These are phyloP conservation scores for Platyrinchus mystaceus DNA, from an alignment of 2,797 vertebrate genomes.

Conservation along the genomic window DNA sequence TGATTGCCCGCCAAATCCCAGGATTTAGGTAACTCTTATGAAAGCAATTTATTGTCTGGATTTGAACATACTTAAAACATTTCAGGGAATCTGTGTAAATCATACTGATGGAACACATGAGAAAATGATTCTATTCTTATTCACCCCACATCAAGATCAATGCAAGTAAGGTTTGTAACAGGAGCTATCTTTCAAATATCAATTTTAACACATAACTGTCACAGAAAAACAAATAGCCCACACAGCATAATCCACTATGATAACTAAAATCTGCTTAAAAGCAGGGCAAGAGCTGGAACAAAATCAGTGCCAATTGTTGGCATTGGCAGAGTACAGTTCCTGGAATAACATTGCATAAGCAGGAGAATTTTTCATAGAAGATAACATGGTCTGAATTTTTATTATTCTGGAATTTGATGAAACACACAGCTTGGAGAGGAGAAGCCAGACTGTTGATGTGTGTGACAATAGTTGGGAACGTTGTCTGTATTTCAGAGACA, in stretches of 20 bases:
- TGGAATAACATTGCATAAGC: slow-evolving; percentile 58
- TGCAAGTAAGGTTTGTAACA: background rate
- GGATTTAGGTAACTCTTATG: background rate
- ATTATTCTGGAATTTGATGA: slow-evolving; percentile 28
- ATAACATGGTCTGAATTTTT: slow-evolving; percentile 30
- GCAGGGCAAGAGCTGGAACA: background rate
- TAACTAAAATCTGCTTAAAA: slow-evolving; percentile 54
- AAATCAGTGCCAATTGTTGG: slow-evolving; percentile 41
- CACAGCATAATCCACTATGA: background rate
- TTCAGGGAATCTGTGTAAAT: background rate
- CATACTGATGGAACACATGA: background rate
- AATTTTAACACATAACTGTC: background rate
- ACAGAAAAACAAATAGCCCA: background rate
- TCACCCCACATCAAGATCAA: background rate
- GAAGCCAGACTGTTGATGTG: slow-evolving; percentile 5
- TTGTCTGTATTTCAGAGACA: slow-evolving; percentile 18
- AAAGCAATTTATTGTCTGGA: background rate
- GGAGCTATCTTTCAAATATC: slow-evolving; percentile 14
- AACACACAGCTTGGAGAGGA: slow-evolving; percentile 20
- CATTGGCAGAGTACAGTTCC: slow-evolving; percentile 31
- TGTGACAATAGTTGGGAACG: background rate
- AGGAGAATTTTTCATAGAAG: slow-evolving; percentile 35
- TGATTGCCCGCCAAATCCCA: background rate
- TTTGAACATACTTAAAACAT: background rate
- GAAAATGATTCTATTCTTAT: background rate